Evolutionary conservation across 2,888 invertebrate genomes (phyloP), one percentile per base, ranked within the genome.

Genomic region (Dicycla oo): DNA sequence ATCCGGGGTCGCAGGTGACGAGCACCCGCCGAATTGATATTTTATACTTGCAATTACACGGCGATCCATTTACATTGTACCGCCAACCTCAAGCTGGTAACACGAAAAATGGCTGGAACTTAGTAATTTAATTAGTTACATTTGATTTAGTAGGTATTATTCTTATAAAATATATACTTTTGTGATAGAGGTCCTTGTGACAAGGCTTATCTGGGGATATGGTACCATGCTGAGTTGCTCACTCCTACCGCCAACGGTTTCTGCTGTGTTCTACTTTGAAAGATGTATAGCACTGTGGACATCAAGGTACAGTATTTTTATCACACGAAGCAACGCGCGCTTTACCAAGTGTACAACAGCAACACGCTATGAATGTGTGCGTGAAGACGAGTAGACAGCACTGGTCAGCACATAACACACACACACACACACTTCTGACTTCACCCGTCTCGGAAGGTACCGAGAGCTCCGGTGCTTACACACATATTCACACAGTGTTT

Each of bases 1-100:
- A 89, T 87, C 84, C 83, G 66, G 73, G 84, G 87, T 83, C 87
- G 79, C 88, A 89, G 88, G 90, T 90, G 90, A 87, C 84, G 84
- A 86, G 79, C 80, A 74, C 83, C 84, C 83, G 65, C 83, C 75
- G 87, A 88, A 90, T 90, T 88, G 87, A 88, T 88, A 89, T 87
- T 90, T 90, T 87, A 89, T 85, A 87, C 84, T 83, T 82, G 81
- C 84, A 87, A 86, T 86, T 85, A 86, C 82, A 82, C 49, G 53
- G 72, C 80, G 69, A 86, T 84, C 78, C 80, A 84, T 86, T 85
- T 86, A 83, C 75, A 77, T 74, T 54, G 71, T 43, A 73, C 30
- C 61, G 15, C n/a, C 45, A 47, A 53, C 47, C 56, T 49, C 60
- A 73, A 45, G 45, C 66, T 45, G 61, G 62, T 45, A 65, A 61